These are phyloP conservation scores for Tigriopus californicus DNA, from an alignment of 2,888 invertebrate species.

Conservation along the genomic window DNA sequence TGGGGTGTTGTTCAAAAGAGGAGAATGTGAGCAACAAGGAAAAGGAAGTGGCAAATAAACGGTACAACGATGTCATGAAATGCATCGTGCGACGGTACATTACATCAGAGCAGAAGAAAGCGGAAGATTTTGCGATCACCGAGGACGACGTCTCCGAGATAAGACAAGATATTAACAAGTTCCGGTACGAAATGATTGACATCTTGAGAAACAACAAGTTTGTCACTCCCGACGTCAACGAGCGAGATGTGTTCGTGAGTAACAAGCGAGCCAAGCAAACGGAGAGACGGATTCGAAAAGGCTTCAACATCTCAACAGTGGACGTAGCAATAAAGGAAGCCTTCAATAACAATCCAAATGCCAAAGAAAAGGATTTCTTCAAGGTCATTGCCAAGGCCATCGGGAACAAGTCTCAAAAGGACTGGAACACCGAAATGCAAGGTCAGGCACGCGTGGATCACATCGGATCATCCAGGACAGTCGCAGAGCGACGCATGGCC, in stretches of 20 bases:
- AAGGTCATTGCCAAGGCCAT: constrained; percentile 12
- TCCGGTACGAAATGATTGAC: constrained; percentile 68
- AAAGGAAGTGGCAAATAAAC: constrained; percentile 16
- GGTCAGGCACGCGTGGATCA: background rate
- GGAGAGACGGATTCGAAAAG: constrained; percentile 10
- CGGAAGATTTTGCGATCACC: constrained; percentile 76
- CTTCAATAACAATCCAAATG: background rate
- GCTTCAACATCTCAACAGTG: constrained; percentile 12
- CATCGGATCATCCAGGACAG: constrained; percentile 2
- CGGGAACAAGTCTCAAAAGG: background rate
- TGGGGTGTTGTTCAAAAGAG: background rate
- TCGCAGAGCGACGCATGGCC: background rate
- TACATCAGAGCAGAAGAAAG: constrained; percentile 64
- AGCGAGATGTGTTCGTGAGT: background rate
- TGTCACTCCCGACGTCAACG: constrained; percentile 35
- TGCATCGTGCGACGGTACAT: constrained; percentile 75
- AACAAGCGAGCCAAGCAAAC: constrained; percentile 12
- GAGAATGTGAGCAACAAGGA: constrained; percentile 16
- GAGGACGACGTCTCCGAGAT: constrained; percentile 98
- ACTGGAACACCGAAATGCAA: background rate
- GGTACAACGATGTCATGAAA: constrained; percentile 52
- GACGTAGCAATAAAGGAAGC: constrained; percentile 8
- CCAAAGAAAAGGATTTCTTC: constrained; percentile 10
- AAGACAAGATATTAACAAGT: constrained; percentile 63
- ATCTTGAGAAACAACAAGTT: constrained; percentile 75